Base-by-base conservation (phyloP, 2,113 vertebrate genomes). In the Paedocypris sp. region DNA sequence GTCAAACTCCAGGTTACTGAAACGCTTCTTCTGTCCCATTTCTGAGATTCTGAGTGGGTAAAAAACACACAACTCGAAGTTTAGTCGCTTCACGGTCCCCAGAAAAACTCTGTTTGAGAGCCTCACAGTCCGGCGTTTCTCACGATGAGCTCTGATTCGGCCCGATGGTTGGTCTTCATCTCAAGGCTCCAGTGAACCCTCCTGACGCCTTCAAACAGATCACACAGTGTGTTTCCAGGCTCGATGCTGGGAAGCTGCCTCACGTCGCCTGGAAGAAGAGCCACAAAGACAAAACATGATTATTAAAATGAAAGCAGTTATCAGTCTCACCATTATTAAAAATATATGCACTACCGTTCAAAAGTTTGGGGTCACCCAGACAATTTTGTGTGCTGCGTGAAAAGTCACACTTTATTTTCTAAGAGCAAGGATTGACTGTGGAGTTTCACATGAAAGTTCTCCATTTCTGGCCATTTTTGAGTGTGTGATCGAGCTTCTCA, bases 161-260 rank as follows among this genome's bases (percentile, higher is more conserved):
- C 73, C 64, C 90, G 82, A 51, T 92, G 87, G 66, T 92, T 92
- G 22, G 83, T 91, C 66, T 46, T 79, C 42, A 92, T 79, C 57
- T 91, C 88, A 47, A 89, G 72, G 39, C 82, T 79, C 77, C 85
- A 85, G 3, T 72, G 77, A 64, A 73, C 79, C 25, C 60, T 42
- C 51, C 61, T 76, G 4, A 91, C 75, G 39, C 78, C 77, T 39
- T 81, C 68, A 72, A 88, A 91, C 61, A 90, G 50, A 73, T 91
- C 88, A 28, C 70, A 64, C 16, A 91, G 67, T 65, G 83, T 45
- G 61, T 89, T 91, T 23, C 90, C 90, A 42, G 90, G 88, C 13
- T 86, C 81, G 69, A 91, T 91, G 73, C 89, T 92, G 25, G 90
- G 88, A 13, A 92, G 74, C 53, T 92, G 90, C 16, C 83, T 84